Evolutionary conservation across 2,888 invertebrate genomes (phyloP), one percentile per base, ranked within the genome.

Genomic region (Hyposoter dolosus): DNA sequence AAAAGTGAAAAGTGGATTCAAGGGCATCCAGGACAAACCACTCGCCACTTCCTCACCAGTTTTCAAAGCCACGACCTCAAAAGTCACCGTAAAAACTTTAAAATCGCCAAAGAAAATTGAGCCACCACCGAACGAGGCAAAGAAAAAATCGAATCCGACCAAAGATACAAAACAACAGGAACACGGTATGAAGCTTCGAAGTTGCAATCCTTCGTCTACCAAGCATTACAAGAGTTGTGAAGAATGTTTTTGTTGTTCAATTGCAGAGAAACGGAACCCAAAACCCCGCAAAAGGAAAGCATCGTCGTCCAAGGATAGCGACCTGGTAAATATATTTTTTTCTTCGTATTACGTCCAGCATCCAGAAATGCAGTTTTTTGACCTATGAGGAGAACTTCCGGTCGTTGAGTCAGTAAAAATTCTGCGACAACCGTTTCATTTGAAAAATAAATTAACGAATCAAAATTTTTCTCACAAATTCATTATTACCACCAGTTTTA

Each of bases 31-130:
- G 7, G 76, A 86, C 0, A 90, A 90, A 65, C 92, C 92, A 35
- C 71, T 93, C 12, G 92, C 92, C 3, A 90, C 92, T 0, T 93
- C 93, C 2, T 92, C 93, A 0, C 93, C 93, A 0, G 63, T 91
- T 45, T 72, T 88, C 0, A 91, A 88, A 53, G 12, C 60, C 7
- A 10, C 76, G 0, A 28, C 9, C 0, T n/a, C 74, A 10, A 90
- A 90, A 77, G 15, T 79, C 6, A 85, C 60, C 45, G 77, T 15
- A 2, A 89, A 84, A 82, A 63, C 68, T 2, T 43, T 50, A 0
- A 85, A 76, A 63, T 77, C 80, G 15, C 76, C 83, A 3, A 85
- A 85, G 45, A 88, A 83, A 66, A 68, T 12, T 28, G 78, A 87
- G 1, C 32, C 32, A 28, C 74, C 40, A 66, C 47, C 72, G 23